Evolutionary conservation across 2,113 vertebrate genomes (phyloP).

Genomic region (Pithys albifrons): DNA sequence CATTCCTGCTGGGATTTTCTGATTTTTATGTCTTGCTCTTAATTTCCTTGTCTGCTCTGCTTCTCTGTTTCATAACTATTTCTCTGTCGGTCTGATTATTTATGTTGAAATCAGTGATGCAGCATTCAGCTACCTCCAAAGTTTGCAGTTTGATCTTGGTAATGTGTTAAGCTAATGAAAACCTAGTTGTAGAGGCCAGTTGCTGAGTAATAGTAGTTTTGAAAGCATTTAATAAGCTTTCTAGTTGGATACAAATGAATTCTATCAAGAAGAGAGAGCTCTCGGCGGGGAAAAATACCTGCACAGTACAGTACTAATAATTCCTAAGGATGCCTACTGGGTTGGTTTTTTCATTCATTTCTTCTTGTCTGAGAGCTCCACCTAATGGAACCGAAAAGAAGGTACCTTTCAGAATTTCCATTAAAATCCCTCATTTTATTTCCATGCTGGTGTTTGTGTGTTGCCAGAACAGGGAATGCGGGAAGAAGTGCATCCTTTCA

Average conservation of each 20-base stretch:
- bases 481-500: background rate
- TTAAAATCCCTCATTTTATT: background rate
- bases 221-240: background rate
- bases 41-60: background rate
- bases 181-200: background rate
- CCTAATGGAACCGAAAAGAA: conserved; percentile 34
- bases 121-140: background rate
- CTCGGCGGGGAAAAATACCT: background rate
- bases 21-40: background rate
- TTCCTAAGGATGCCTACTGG: background rate
- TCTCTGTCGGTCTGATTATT: background rate
- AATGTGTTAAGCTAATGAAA: background rate
- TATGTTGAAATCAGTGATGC: background rate
- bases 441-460: background rate
- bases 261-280: background rate
- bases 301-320: background rate
- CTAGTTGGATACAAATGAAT: background rate
- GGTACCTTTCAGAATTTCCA: background rate
- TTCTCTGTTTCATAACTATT: background rate
- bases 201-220: background rate
- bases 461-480: background rate
- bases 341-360: background rate
- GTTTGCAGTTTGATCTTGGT: background rate
- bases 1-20: background rate
- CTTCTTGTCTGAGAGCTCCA: conserved; percentile 62